phyloP scores from a whole-genome alignment of 2,888 invertebrate species.

The Apodemia mormo region DNA sequence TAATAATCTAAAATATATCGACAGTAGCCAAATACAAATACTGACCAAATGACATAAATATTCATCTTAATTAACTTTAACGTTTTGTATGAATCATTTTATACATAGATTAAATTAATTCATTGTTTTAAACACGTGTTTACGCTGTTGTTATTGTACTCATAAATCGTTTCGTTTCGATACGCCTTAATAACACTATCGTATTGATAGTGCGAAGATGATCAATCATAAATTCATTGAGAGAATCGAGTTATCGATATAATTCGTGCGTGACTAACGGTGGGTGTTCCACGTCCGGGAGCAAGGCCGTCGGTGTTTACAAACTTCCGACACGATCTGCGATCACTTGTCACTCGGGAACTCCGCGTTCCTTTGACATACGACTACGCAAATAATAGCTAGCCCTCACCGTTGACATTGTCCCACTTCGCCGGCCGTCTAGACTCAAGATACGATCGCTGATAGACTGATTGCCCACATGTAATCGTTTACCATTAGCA shows the following conservation, averaged over 20 bases:
- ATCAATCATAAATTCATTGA: slow-evolving; percentile 30
- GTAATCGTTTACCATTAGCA: slow-evolving; percentile 47
- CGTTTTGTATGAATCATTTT: background rate
- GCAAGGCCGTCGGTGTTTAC: slow-evolving; percentile 78
- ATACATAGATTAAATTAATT: background rate
- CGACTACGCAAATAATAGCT: slow-evolving; percentile 78
- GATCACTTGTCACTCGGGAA: slow-evolving; percentile 66
- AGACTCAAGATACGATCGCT: slow-evolving; percentile 63
- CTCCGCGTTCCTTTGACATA: slow-evolving; percentile 56
- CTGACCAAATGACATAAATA: background rate
- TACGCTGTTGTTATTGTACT: slow-evolving; percentile 25
- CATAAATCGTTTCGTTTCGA: slow-evolving; percentile 29
- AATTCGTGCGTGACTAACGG: slow-evolving; percentile 57
- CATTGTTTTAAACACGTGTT: slow-evolving; percentile 11
- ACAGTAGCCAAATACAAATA: background rate
- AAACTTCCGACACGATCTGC: slow-evolving; percentile 73
- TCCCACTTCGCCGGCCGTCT: slow-evolving; percentile 68
- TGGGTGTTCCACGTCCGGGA: slow-evolving; percentile 46
- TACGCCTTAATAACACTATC: slow-evolving; percentile 30
- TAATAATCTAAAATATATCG: too few relatives aligned
- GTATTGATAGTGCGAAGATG: slow-evolving; percentile 27
- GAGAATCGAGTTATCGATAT: slow-evolving; percentile 46
- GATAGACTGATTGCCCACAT: slow-evolving; percentile 58
- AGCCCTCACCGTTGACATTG: slow-evolving; percentile 77
- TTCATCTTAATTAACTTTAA: background rate